Percentiles rank a stretch among this genome's conserved stretches.
phyloP scores from a whole-genome alignment of 2,888 invertebrate species.

The Achlya flavicornis region DNA sequence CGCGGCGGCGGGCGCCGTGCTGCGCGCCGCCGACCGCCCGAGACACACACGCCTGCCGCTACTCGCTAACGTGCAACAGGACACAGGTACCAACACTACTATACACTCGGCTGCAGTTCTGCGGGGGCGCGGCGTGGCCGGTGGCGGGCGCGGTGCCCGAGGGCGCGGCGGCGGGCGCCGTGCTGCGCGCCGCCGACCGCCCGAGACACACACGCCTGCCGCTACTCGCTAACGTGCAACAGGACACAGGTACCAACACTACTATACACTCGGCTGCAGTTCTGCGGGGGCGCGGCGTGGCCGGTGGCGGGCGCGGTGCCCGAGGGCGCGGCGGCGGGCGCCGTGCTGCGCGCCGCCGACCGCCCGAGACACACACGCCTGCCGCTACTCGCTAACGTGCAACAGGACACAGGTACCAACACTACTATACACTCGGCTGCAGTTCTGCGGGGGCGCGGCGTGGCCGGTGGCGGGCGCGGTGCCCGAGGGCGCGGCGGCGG shows the following conservation, averaged over 20 bases:
- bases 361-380: conserved; percentile 32
- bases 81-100: too few relatives aligned
- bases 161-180: conserved; percentile 69
- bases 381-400: too few relatives aligned
- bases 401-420: too few relatives aligned
- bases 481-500: too few relatives aligned
- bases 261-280: conserved; percentile 87
- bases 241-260: too few relatives aligned
- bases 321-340: conserved; percentile 72
- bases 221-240: too few relatives aligned
- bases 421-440: too few relatives aligned
- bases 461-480: too few relatives aligned
- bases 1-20: conserved; percentile 66
- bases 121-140: conserved; percentile 57
- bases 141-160: conserved; percentile 69
- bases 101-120: conserved; percentile 86
- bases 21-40: conserved; percentile 40
- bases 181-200: conserved; percentile 43
- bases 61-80: too few relatives aligned
- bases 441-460: too few relatives aligned
- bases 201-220: conserved; percentile 30
- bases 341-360: conserved; percentile 46
- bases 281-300: conserved; percentile 61
- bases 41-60: conserved; percentile 28
- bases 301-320: conserved; percentile 66